phyloP scores from a whole-genome alignment of 1,140 invertebrate species.

The Papilio helenus region DNA sequence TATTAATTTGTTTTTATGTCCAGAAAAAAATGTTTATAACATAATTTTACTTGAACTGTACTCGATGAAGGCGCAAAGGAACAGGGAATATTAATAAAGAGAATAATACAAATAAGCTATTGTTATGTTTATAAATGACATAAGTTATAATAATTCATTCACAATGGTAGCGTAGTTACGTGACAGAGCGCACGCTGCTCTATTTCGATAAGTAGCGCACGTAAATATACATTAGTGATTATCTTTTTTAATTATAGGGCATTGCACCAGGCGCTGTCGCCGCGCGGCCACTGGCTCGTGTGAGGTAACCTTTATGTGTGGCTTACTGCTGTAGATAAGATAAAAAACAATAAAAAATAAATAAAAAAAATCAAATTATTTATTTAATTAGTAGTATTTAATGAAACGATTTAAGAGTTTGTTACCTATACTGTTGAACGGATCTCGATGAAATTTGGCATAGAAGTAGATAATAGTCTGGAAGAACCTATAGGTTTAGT shows the following conservation, averaged over 20 bases:
- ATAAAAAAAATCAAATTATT: too few species aligned
- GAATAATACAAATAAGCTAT: background rate
- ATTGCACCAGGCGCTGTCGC: background rate
- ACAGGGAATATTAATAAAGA: background rate
- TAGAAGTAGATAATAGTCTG: too few species aligned
- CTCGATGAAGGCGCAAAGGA: too few species aligned
- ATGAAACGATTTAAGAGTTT: too few species aligned
- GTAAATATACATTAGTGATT: constrained; percentile 27
- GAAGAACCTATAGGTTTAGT: too few species aligned
- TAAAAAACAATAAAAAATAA: background rate
- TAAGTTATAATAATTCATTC: background rate
- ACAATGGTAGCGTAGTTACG: background rate
- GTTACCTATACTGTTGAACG: too few species aligned
- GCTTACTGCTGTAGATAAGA: background rate
- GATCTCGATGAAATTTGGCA: too few species aligned
- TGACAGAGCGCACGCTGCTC: background rate
- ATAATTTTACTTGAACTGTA: too few species aligned
- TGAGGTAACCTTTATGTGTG: constrained; percentile 6
- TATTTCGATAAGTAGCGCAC: background rate
- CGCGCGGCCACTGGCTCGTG: background rate
- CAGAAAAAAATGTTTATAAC: too few species aligned
- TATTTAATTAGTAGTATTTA: too few species aligned
- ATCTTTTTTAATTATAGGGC: constrained; percentile 27
- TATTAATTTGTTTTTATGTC: too few species aligned
- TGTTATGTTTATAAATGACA: background rate